Base-by-base conservation (phyloP, 2,797 vertebrate genomes). In the Cetoscarus ocellatus region DNA sequence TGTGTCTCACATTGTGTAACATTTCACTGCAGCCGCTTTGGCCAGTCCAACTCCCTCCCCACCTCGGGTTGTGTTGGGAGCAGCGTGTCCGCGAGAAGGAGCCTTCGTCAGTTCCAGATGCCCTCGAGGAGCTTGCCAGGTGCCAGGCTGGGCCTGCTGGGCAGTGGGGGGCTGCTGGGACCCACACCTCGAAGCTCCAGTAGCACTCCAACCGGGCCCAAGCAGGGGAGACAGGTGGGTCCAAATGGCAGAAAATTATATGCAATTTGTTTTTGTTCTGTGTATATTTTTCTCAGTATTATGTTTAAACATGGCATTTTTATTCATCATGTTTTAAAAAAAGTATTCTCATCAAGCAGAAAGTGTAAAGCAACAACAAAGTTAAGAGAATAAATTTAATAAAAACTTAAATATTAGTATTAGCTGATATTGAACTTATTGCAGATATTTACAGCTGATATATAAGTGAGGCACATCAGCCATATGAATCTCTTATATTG, bases 31-130 rank as follows among this genome's bases (percentile, higher is more conserved):
- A 97, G 96, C 83, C 96, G 97, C 14, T 98, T 98, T 47, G 96
- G 97, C 74, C 98, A 99, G 90, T 99, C 98, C 10, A 99, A 96
- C 94, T 99, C 98, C 44, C 94, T 99, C 48, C 98, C 98, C 4
- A 97, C 96, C 17, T 88, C 96, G 12, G 92, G 96, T 73, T 98
- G 96, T 55, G 95, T 97, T 1, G 96, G 96, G 77, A 79, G 96
- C 1, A 93, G 94, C 3, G 93, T 98, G 86, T 96, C 96, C 64
- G 93, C 93, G 57, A 90, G 98, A 60, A 94, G 98, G 86, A 97
- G 96, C 91, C 96, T 97, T 7, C 96, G 97, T 1, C 98, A 97
- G 93, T 99, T 98, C 93, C 97, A 97, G 89, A 95, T 98, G 90
- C 97, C 97, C 38, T 96, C 97, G 58, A 94, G 98, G 67, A 99